These are phyloP conservation scores for Nysson spinosus DNA, from an alignment of 2,888 invertebrate species.

Conservation along the genomic window DNA sequence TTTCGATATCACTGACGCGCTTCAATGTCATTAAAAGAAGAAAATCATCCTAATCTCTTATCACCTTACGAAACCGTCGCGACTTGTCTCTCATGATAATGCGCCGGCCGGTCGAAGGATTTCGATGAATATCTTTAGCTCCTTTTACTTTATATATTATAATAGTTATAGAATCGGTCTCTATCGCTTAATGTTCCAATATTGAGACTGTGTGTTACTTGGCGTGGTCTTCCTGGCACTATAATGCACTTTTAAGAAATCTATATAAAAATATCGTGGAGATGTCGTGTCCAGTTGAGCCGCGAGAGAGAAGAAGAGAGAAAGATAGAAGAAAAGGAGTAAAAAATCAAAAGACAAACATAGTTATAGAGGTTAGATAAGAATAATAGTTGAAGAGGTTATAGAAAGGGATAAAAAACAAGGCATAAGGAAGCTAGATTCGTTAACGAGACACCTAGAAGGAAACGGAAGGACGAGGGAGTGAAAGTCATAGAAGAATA, in stretches of 20 bases:
- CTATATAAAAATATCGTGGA: conserved; percentile 76
- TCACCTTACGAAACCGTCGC: too few relatives aligned
- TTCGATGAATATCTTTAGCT: conserved; percentile 24
- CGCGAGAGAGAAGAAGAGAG: conserved; percentile 48
- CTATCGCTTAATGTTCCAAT: conserved; percentile 55
- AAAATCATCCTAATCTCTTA: too few relatives aligned
- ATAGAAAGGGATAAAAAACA: background rate
- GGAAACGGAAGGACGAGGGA: conserved; percentile 21
- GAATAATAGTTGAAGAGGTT: background rate
- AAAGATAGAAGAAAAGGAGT: conserved; percentile 29
- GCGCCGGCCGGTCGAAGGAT: conserved; percentile 27
- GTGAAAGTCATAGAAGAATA: conserved; percentile 37
- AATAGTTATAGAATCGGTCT: conserved; percentile 61
- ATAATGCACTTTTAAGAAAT: conserved; percentile 75
- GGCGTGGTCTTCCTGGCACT: conserved; percentile 72
- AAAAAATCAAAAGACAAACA: conserved; percentile 15
- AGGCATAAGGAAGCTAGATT: conserved; percentile 25
- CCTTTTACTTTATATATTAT: conserved; percentile 39
- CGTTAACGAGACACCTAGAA: background rate
- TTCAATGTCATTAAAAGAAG: too few relatives aligned
- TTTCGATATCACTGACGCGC: too few relatives aligned
- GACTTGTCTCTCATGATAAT: conserved; percentile 22
- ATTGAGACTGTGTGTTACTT: conserved; percentile 58
- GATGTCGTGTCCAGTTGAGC: conserved; percentile 71
- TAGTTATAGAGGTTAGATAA: background rate